Evolutionary conservation across 2,113 vertebrate species (phyloP).

Genomic region (Odontophorus gujanensis): DNA sequence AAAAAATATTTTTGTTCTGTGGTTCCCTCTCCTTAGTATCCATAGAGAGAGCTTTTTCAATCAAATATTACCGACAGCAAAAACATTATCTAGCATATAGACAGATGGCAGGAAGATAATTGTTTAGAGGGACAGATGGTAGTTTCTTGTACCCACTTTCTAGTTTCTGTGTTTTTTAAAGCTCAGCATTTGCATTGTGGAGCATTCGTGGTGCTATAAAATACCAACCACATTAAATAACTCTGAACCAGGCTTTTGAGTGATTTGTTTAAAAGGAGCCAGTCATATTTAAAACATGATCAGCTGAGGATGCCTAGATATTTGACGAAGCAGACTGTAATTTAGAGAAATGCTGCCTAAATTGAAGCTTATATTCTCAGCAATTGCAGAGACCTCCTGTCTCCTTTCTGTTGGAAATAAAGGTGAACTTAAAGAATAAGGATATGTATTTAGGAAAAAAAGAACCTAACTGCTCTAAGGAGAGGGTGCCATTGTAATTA

Average conservation of each 20-base stretch:
- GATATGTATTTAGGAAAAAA: neutral
- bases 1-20: conserved; percentile 55
- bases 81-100: conserved; percentile 76
- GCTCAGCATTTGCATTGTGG: conserved; percentile 75
- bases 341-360: conserved; percentile 43
- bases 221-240: conserved; percentile 78
- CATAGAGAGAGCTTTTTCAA: conserved; percentile 62
- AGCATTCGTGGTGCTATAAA: conserved; percentile 69
- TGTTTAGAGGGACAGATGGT: conserved; percentile 83
- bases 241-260: conserved; percentile 70
- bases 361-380: neutral
- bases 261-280: conserved; percentile 68
- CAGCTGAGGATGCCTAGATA: conserved; percentile 54
- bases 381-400: conserved; percentile 18
- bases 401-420: conserved; percentile 21
- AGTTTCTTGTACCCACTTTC: conserved; percentile 77
- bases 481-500: conserved; percentile 7
- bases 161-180: conserved; percentile 78
- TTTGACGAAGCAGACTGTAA: conserved; percentile 61
- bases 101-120: conserved; percentile 81
- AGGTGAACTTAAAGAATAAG: neutral
- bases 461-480: neutral
- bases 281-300: conserved; percentile 71
- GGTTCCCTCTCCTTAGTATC: conserved; percentile 43
- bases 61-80: conserved; percentile 73